Conservation (phyloP, 2,113 vertebrate species). For the Seriola rivoliana region DNA sequence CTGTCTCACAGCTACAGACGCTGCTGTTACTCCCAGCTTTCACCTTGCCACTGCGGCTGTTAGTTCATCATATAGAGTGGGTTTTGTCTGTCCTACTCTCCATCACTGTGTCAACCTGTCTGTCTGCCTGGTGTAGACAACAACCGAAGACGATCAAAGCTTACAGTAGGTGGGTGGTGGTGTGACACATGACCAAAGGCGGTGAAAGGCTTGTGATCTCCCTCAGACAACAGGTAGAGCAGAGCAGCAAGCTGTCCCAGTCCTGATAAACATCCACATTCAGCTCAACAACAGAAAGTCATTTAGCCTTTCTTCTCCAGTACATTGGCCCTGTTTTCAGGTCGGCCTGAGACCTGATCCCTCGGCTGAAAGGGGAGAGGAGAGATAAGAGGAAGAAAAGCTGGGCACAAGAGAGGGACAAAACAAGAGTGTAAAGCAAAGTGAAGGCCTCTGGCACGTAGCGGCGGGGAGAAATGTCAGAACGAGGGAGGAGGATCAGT, state of each 20-base stretch:
- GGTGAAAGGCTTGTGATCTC: conserved; percentile 43
- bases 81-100: neutral
- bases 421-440: conserved; percentile 32
- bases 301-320: conserved; percentile 59
- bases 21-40: neutral
- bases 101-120: conserved; percentile 5
- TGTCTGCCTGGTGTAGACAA: neutral
- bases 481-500: conserved; percentile 5
- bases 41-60: neutral
- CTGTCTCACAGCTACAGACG: neutral
- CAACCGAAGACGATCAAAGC: conserved; percentile 2
- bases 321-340: conserved; percentile 29
- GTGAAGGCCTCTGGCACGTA: conserved; percentile 35
- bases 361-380: conserved; percentile 39
- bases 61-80: neutral
- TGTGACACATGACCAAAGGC: conserved; percentile 42
- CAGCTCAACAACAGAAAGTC: conserved; percentile 63
- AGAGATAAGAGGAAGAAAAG: conserved; percentile 53
- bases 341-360: conserved; percentile 40
- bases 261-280: conserved; percentile 69
- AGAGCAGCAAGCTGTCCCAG: conserved; percentile 22
- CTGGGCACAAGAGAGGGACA: conserved; percentile 9
- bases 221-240: conserved; percentile 41
- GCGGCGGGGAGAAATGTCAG: conserved; percentile 52
- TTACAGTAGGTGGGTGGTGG: conserved; percentile 15